These are phyloP conservation scores for Dermochelys coriacea DNA, from an alignment of 2,797 vertebrate species.

Conservation along the genomic window DNA sequence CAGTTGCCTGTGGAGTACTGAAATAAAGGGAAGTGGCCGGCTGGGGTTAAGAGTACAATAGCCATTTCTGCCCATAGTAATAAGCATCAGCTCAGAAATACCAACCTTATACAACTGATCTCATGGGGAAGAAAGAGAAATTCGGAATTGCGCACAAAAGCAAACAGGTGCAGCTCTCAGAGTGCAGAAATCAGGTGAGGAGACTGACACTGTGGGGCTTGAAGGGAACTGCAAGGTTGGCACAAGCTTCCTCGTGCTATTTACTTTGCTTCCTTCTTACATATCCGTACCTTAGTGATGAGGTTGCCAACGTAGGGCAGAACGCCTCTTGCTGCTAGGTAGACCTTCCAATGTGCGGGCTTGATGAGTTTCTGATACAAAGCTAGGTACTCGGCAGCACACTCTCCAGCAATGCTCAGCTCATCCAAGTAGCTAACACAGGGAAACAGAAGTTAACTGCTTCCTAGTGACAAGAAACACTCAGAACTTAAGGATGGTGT, in stretches of 20 bases:
- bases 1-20: not conserved
- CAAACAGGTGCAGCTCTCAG: not conserved
- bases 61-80: not conserved
- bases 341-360: constrained; percentile 97
- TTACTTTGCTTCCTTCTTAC: not conserved
- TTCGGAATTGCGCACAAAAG: not conserved
- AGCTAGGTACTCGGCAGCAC: constrained; percentile 95
- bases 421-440: constrained; percentile 93
- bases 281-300: constrained; percentile 92
- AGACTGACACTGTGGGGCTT: not conserved
- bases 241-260: not conserved
- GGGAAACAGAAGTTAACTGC: not conserved
- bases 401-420: constrained; percentile 95
- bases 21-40: not conserved
- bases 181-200: not conserved
- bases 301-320: constrained; percentile 97
- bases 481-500: not conserved
- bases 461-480: not conserved
- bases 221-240: not conserved
- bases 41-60: not conserved
- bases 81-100: rapidly evolving
- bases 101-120: not conserved
- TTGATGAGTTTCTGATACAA: constrained; percentile 98
- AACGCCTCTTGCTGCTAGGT: constrained; percentile 95
- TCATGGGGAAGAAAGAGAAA: not conserved